A percentile compares a stretch with the other conserved stretches of the same genome.
phyloP scores from a whole-genome alignment of 1,140 invertebrate genomes.

The Chymomyza costata region DNA sequence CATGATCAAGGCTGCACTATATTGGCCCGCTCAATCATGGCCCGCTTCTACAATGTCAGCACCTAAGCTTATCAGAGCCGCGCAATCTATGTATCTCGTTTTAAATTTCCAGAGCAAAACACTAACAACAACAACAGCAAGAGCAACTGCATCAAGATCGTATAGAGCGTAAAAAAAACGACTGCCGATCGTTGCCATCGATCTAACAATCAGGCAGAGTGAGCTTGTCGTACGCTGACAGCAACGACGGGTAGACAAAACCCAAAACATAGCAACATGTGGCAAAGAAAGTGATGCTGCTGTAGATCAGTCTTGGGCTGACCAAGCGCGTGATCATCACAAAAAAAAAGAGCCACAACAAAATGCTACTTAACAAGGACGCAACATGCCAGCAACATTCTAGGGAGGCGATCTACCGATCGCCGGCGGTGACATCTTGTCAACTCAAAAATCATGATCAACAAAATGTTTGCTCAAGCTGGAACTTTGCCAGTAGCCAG shows the following conservation, averaged over 20 bases:
- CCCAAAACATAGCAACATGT: too few relatives aligned
- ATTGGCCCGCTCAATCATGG: conserved; percentile 10
- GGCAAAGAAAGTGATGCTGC: too few relatives aligned
- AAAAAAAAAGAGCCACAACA: conserved; percentile 52
- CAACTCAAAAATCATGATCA: conserved; percentile 72
- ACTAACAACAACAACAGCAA: conserved; percentile 1
- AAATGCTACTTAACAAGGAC: conserved; percentile 69
- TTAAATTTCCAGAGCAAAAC: conserved; percentile 39
- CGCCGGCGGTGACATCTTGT: conserved; percentile 69
- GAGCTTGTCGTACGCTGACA: not conserved
- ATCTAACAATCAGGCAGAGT: conserved; percentile 14
- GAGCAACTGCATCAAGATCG: not conserved
- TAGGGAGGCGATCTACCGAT: conserved; percentile 36
- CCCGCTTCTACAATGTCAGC: too few relatives aligned
- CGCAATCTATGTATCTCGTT: conserved; percentile 56
- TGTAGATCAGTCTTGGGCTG: too few relatives aligned
- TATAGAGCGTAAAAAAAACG: not conserved
- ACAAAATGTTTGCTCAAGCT: conserved; percentile 49
- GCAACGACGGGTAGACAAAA: not conserved
- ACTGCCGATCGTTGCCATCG: conserved; percentile 11
- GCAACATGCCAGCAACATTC: conserved; percentile 64
- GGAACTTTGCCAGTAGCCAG: conserved; percentile 1
- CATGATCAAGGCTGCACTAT: conserved; percentile 33
- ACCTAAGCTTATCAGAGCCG: conserved; percentile 59
- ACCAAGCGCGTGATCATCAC: conserved; percentile 12